A percentile compares a stretch with the other conserved stretches of the same genome.
Evolutionary conservation across 2,113 vertebrate genomes (phyloP).

Genomic region (Pedionomus torquatus): DNA sequence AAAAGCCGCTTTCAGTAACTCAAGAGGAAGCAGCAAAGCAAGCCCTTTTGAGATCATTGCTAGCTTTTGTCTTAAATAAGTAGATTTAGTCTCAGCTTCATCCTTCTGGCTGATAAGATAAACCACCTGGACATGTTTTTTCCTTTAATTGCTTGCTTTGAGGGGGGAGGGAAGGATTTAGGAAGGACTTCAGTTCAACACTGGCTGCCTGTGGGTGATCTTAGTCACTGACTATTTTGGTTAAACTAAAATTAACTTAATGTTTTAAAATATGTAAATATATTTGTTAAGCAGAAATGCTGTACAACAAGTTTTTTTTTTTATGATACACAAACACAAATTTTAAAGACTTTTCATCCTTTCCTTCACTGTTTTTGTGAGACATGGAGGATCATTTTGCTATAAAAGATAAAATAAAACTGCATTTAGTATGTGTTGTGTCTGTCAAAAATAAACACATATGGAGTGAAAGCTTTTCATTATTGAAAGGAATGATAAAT

Average conservation of each 20-base stretch:
- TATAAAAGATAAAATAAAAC: background rate
- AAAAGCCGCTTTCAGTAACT: background rate
- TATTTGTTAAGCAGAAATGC: background rate
- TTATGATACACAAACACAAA: background rate
- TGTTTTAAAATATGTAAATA: background rate
- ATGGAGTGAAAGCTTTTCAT: background rate
- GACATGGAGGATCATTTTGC: background rate
- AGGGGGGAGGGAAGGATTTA: accelerated
- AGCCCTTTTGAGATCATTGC: background rate
- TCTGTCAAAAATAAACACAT: background rate
- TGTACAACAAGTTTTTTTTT: background rate
- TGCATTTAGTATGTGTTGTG: background rate
- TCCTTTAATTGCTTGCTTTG: background rate
- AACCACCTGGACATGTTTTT: background rate
- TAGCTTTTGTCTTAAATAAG: slow-evolving; percentile 33
- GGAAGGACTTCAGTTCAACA: background rate
- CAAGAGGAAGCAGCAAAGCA: background rate
- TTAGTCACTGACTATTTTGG: background rate
- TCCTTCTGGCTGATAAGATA: background rate
- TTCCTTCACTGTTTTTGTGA: background rate
- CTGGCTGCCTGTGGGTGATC: background rate
- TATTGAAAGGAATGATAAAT: background rate
- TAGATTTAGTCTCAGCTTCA: slow-evolving; percentile 1
- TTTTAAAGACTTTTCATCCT: background rate
- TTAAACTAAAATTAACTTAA: background rate